Conservation (phyloP, 1,140 invertebrate genomes). For the Cherax quadricarinatus region DNA sequence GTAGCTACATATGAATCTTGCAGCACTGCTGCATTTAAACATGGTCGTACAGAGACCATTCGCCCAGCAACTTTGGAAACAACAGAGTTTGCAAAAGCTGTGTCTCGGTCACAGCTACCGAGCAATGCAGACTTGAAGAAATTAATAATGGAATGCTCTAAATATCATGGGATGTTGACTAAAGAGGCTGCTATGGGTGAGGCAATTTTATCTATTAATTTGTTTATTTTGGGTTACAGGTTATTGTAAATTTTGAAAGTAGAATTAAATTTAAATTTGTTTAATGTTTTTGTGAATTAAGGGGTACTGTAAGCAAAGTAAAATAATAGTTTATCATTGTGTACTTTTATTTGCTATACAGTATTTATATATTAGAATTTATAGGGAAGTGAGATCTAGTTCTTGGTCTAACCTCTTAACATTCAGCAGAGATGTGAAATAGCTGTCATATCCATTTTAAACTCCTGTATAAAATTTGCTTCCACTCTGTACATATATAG, state of each 20-base stretch:
- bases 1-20: constrained; percentile 96
- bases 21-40: constrained; percentile 96
- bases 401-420: no score
- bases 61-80: constrained; percentile 91
- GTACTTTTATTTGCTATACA: no score
- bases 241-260: not conserved
- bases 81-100: constrained; percentile 79
- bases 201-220: not conserved
- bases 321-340: no score
- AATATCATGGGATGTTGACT: constrained; percentile 87
- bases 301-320: no score
- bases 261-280: no score
- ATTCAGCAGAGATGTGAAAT: no score
- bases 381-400: no score
- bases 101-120: constrained; percentile 75
- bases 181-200: constrained; percentile 96
- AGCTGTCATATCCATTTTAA: no score
- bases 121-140: constrained; percentile 83
- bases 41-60: constrained; percentile 97
- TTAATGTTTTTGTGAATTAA: no score
- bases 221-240: not conserved
- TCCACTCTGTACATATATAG: no score
- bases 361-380: no score
- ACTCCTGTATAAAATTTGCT: no score
- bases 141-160: constrained; percentile 90